A percentile compares a stretch with the other conserved stretches of the same genome.
Evolutionary conservation across 1,140 invertebrate species (phyloP).

Genomic region (Chionoecetes opilio): DNA sequence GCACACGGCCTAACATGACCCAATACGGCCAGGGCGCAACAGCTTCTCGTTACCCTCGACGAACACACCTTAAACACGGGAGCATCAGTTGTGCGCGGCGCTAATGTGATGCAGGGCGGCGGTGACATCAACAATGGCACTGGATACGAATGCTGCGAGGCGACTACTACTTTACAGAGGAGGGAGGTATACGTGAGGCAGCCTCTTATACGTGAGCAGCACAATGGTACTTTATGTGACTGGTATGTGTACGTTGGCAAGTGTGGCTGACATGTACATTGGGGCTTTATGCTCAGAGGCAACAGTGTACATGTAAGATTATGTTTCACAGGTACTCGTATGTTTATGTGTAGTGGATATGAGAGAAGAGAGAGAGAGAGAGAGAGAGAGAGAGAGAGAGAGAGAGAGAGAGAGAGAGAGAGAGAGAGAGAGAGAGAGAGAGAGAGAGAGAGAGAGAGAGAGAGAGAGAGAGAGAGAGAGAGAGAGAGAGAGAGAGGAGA

Average conservation of each 20-base stretch:
- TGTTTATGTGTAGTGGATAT: background rate
- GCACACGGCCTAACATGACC: background rate
- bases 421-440: slow-evolving; percentile 23
- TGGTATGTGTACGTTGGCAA: background rate
- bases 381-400: background rate
- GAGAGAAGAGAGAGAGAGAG: background rate
- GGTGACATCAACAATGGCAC: slow-evolving; percentile 15
- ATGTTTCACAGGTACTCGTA: slow-evolving; percentile 19
- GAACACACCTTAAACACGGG: slow-evolving; percentile 11
- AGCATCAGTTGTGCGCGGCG: background rate
- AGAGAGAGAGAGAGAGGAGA: background rate
- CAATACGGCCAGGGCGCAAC: background rate
- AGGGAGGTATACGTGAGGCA: background rate
- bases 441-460: slow-evolving; percentile 7
- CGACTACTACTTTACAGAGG: background rate
- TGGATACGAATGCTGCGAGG: background rate
- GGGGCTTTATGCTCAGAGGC: background rate
- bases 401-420: slow-evolving; percentile 12
- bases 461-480: background rate
- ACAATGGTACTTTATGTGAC: background rate
- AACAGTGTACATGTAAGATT: background rate
- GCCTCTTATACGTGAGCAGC: background rate
- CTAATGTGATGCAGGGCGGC: slow-evolving; percentile 24
- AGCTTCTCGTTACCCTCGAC: background rate
- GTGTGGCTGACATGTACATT: background rate